These are phyloP conservation scores for Luffia ferchaultella DNA, from an alignment of 2,888 invertebrate genomes.

Conservation along the genomic window DNA sequence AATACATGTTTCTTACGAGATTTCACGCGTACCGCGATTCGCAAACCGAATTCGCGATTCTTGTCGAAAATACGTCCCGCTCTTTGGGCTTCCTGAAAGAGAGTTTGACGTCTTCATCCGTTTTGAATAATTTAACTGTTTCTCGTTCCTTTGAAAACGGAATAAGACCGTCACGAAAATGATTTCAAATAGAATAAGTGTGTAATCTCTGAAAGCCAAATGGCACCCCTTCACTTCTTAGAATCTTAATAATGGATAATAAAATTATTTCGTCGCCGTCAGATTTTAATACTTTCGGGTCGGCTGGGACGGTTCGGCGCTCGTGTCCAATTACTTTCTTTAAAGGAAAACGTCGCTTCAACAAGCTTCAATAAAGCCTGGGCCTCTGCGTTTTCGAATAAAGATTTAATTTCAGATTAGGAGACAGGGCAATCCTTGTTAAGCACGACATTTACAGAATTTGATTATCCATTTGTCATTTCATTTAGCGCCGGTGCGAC, in stretches of 20 bases:
- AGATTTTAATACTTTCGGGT: slow-evolving; percentile 31
- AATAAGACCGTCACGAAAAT: neutral
- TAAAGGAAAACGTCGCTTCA: slow-evolving; percentile 38
- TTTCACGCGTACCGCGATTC: no score
- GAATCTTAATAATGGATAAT: slow-evolving; percentile 32
- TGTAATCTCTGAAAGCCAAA: neutral
- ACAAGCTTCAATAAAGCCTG: slow-evolving; percentile 31
- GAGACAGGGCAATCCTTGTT: slow-evolving; percentile 20
- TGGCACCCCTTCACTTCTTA: slow-evolving; percentile 15
- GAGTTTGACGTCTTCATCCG: no score
- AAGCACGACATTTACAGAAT: slow-evolving; percentile 7
- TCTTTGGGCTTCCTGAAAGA: no score
- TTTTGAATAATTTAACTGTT: no score
- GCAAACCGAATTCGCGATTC: no score
- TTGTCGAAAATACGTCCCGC: no score
- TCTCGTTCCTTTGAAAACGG: neutral
- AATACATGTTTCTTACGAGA: no score
- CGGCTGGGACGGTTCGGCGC: slow-evolving; percentile 31
- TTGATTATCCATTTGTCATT: slow-evolving; percentile 7
- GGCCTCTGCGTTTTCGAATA: slow-evolving; percentile 34
- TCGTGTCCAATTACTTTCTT: slow-evolving; percentile 43
- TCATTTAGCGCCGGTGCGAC: neutral
- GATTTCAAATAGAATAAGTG: neutral
- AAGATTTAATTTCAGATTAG: slow-evolving; percentile 54
- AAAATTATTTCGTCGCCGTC: slow-evolving; percentile 37